Percentiles rank a stretch among this genome's conserved stretches.
These are phyloP conservation scores for Crotophaga sulcirostris DNA, from an alignment of 2,113 vertebrate species.

Conservation along the genomic window DNA sequence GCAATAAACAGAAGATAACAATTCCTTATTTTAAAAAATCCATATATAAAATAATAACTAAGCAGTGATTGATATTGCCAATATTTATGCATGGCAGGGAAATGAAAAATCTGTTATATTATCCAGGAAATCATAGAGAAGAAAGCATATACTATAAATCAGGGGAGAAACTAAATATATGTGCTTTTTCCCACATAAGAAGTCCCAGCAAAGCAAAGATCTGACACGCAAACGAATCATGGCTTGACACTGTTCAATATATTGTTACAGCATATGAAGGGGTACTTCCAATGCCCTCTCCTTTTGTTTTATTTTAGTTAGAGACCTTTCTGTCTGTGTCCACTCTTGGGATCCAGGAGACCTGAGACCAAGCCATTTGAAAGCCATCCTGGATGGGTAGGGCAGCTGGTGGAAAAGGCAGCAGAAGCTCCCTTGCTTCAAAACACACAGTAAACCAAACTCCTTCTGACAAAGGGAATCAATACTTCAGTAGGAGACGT, in stretches of 20 bases:
- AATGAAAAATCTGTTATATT: fast-evolving
- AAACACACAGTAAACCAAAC: background rate
- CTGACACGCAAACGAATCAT: background rate
- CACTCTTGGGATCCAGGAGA: background rate
- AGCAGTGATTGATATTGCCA: background rate
- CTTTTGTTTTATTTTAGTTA: background rate
- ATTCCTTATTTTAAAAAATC: background rate
- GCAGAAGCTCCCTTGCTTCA: background rate
- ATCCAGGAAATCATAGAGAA: background rate
- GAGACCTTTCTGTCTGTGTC: background rate
- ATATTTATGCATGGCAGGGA: background rate
- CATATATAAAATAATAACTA: background rate
- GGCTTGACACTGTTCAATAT: no score
- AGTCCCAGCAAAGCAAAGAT: background rate
- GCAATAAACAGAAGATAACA: background rate
- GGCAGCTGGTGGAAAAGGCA: background rate
- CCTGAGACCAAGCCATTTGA: background rate
- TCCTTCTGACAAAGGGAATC: slow-evolving; percentile 44
- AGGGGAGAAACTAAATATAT: background rate
- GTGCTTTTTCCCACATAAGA: background rate
- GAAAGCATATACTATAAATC: background rate
- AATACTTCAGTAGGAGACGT: background rate
- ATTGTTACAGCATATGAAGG: background rate
- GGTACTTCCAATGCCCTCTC: background rate
- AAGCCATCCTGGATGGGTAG: background rate